Evolutionary conservation across 2,797 vertebrate species (phyloP), one percentile per base, ranked within the genome.

Genomic region (Eulemur mongoz): DNA sequence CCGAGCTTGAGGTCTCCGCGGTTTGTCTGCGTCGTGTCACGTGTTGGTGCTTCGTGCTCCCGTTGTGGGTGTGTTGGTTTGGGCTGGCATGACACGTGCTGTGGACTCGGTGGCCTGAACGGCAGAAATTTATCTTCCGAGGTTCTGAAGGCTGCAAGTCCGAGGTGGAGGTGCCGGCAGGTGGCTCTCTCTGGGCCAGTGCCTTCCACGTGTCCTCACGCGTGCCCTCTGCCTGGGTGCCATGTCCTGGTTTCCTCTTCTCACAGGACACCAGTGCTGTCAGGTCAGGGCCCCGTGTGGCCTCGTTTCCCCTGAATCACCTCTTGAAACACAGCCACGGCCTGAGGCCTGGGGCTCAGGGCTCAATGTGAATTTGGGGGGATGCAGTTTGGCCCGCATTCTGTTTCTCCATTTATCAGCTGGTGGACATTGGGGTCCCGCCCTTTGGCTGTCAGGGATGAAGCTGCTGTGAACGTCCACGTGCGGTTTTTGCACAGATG

Each of bases 181-280:
- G 48, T 11, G 9, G 32, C 20, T 23, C 23, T 85, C 13, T 0
- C 8, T 7, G 7, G 52, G 52, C 52, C 25, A 61, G 20, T 79
- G 0, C 79, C 59, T 35, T 7, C 52, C 27, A 65, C 11, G 3
- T 0, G 13, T 65, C 54, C 10, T 43, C 23, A 2, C 0, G 0
- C 3, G 20, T 22, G 7, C 18, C 23, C 27, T 80, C 15, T 1
- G 30, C n/a, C 59, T 38, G 17, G 10, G 30, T 43, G 15, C 32
- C 27, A 1, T 27, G 54, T 48, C 20, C 67, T 38, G 1, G 4
- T n/a, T 7, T 27, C 40, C 38, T 54, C 40, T 35, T 67, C n/a
- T 70, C 4, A 38, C 5, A 52, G n/a, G 83, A 52, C 15, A 7
- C 10, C 2, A 1, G 27, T 45, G 11, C 5, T 15, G 1, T 8